Percentiles rank a stretch among this genome's conserved stretches.
Conservation (phyloP, 2,888 invertebrate genomes). For the Hirtodrosophila duncani region DNA sequence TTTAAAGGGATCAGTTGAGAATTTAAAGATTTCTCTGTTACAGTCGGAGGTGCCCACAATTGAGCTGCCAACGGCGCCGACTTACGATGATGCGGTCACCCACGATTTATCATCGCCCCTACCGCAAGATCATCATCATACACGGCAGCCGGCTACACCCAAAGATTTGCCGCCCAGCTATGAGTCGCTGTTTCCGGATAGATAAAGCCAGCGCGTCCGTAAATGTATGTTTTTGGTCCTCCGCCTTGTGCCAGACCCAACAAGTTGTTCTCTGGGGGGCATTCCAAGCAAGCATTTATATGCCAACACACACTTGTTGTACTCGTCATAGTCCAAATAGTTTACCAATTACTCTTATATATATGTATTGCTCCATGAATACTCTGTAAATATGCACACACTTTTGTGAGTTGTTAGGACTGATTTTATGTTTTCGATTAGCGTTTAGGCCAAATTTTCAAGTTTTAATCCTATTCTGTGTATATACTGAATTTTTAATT, state of each 20-base stretch:
- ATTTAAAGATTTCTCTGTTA: background rate
- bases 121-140: slow-evolving; percentile 42
- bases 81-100: slow-evolving; percentile 40
- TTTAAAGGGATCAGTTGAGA: background rate
- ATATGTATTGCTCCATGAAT: slow-evolving; percentile 12
- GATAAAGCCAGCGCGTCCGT: slow-evolving; percentile 61
- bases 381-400: slow-evolving; percentile 30
- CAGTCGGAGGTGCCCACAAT: slow-evolving; percentile 70
- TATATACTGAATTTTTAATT: too few species aligned
- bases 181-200: slow-evolving; percentile 76
- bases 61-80: slow-evolving; percentile 63
- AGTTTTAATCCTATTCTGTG: too few species aligned
- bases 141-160: slow-evolving; percentile 66
- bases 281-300: background rate
- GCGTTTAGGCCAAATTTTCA: slow-evolving; percentile 4
- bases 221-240: slow-evolving; percentile 12
- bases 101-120: slow-evolving; percentile 44
- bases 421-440: slow-evolving; percentile 34
- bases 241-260: slow-evolving; percentile 57
- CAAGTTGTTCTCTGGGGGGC: too few species aligned
- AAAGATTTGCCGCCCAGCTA: slow-evolving; percentile 77
- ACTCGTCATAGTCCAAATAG: slow-evolving; percentile 33
- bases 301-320: slow-evolving; percentile 43
- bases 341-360: slow-evolving; percentile 15
- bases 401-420: slow-evolving; percentile 18